Evolutionary conservation across 53 echinoderm and acorn worm species (phyloP).

Genomic region (Luidia sarsii): DNA sequence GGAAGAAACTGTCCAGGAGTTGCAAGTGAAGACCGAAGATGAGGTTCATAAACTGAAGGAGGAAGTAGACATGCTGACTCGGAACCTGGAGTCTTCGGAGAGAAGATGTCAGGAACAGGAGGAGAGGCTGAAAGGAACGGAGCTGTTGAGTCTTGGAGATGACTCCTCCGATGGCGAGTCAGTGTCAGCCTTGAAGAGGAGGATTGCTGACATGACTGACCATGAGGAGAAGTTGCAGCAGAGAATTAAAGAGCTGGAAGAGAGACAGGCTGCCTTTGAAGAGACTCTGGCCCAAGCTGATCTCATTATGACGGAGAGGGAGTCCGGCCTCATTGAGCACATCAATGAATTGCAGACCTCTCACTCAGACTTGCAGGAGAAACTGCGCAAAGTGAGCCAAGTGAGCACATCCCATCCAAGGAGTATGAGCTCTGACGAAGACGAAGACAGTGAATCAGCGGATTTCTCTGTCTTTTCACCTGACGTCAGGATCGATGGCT

Average conservation of each 20-base stretch:
- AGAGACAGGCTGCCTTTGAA: constrained; percentile 80
- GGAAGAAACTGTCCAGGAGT: constrained; percentile 16
- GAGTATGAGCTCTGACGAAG: constrained; percentile 49
- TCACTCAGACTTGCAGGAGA: constrained; percentile 70
- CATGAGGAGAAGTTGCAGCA: constrained; percentile 66
- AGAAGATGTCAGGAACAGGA: constrained; percentile 26
- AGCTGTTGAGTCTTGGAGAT: constrained; percentile 11
- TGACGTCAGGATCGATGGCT: constrained; percentile 16
- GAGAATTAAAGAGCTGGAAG: constrained; percentile 74
- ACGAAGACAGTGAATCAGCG: constrained; percentile 16
- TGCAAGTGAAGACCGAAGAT: constrained; percentile 1
- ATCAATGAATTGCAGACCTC: constrained; percentile 77
- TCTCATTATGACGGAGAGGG: constrained; percentile 83
- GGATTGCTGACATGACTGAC: constrained; percentile 58
- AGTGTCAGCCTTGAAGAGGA: constrained; percentile 55
- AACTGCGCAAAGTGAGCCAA: constrained; percentile 45
- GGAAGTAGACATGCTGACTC: constrained; percentile 27
- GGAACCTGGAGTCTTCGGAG: constrained; percentile 22
- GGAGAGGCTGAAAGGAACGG: constrained; percentile 33
- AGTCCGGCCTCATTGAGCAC: constrained; percentile 63
- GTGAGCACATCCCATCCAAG: background rate
- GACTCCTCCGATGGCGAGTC: constrained; percentile 4
- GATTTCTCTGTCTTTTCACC: constrained; percentile 34
- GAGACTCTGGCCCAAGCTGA: constrained; percentile 92
- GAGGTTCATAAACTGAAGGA: constrained; percentile 8